These are phyloP conservation scores for Meandrina meandrites DNA, from an alignment of 92 coral and sea anemone species.

Conservation along the genomic window DNA sequence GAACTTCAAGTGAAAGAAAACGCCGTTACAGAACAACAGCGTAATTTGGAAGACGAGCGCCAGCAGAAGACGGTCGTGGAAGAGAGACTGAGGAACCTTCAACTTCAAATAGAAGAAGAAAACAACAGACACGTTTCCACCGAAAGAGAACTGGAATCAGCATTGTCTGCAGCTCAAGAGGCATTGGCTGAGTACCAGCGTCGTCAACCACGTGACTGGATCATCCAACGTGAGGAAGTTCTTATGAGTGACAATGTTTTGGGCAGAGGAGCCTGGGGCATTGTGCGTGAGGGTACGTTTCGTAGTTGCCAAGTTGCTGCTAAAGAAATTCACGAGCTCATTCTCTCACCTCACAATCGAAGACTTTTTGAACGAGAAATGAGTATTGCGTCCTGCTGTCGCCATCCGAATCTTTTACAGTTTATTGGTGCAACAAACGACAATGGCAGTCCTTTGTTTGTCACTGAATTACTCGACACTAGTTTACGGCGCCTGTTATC, in stretches of 20 bases:
- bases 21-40: slow-evolving; percentile 50
- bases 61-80: slow-evolving; percentile 53
- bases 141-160: background rate
- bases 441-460: slow-evolving; percentile 73
- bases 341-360: slow-evolving; percentile 82
- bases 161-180: slow-evolving; percentile 52
- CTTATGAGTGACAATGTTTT: background rate
- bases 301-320: slow-evolving; percentile 69
- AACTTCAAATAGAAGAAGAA: background rate
- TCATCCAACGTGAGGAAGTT: slow-evolving; percentile 45
- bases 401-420: slow-evolving; percentile 87
- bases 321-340: slow-evolving; percentile 81
- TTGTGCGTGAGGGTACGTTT: slow-evolving; percentile 3
- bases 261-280: slow-evolving; percentile 4
- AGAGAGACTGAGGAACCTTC: slow-evolving; percentile 53
- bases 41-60: slow-evolving; percentile 62
- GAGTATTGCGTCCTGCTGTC: slow-evolving; percentile 84
- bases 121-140: background rate
- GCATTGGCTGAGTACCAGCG: slow-evolving; percentile 56
- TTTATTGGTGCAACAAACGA: slow-evolving; percentile 92
- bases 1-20: slow-evolving; percentile 42
- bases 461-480: slow-evolving; percentile 83
- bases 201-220: slow-evolving; percentile 56
- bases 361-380: slow-evolving; percentile 90
- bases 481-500: slow-evolving; percentile 69